Conservation (phyloP, 1,140 invertebrate species). For the Saxidomus purpurata region DNA sequence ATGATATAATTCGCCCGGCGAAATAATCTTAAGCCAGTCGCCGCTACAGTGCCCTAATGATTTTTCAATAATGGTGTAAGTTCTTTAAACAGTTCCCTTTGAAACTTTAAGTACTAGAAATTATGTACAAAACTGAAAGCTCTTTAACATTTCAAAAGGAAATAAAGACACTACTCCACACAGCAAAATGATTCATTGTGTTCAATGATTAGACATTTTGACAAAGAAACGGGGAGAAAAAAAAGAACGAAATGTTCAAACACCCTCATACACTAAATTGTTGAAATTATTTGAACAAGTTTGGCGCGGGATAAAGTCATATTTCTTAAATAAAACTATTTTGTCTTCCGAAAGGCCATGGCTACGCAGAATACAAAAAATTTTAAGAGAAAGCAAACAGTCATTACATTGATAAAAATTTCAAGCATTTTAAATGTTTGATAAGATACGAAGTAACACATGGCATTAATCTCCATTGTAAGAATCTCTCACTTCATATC, state of each 20-base stretch:
- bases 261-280: background rate
- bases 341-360: conserved; percentile 15
- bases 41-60: background rate
- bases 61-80: conserved; percentile 7
- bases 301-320: conserved; percentile 8
- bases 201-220: conserved; percentile 6
- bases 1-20: background rate
- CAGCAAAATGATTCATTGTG: background rate
- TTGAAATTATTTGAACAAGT: conserved; percentile 21
- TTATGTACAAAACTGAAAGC: conserved; percentile 5
- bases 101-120: background rate
- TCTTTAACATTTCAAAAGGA: background rate
- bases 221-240: background rate
- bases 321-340: conserved; percentile 18
- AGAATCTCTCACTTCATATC: too few species aligned
- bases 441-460: conserved; percentile 1
- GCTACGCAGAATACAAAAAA: conserved; percentile 5
- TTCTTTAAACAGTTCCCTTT: conserved; percentile 21
- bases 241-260: background rate
- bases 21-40: background rate
- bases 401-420: conserved; percentile 11
- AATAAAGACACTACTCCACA: conserved; percentile 3
- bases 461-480: background rate
- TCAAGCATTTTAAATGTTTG: conserved; percentile 16
- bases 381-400: conserved; percentile 20